Evolutionary conservation across 2,113 vertebrate species (phyloP).

Genomic region (Poeciliopsis turrubarensis): DNA sequence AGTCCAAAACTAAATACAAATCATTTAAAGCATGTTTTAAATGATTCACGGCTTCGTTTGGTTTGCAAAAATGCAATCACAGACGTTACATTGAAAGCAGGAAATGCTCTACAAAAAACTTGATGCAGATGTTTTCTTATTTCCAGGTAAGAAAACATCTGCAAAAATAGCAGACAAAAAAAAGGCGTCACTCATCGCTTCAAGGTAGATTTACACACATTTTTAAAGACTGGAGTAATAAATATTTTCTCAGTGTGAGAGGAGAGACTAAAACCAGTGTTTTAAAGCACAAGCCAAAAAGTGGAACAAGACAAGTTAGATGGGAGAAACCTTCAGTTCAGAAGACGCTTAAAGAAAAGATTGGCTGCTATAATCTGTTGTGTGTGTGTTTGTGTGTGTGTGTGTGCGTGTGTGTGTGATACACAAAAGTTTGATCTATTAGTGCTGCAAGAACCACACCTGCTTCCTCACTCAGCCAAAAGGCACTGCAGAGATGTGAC

Average conservation of each 20-base stretch:
- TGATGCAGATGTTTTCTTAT: no score
- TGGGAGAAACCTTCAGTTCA: neutral
- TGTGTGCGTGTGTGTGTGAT: neutral
- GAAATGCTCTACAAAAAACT: neutral
- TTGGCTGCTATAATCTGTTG: neutral
- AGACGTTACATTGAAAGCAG: no score
- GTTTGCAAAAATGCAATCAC: neutral
- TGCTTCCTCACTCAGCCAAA: neutral
- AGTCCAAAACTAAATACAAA: neutral
- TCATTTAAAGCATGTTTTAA: neutral
- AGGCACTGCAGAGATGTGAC: neutral
- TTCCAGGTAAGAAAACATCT: no score
- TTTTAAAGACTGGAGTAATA: neutral
- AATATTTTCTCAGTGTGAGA: neutral
- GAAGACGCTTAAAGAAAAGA: neutral
- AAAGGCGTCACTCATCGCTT: neutral
- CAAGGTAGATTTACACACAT: neutral
- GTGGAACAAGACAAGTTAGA: no score
- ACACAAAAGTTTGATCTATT: neutral
- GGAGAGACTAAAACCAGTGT: neutral
- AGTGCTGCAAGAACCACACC: neutral
- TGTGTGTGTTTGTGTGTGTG: no score
- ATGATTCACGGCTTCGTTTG: neutral
- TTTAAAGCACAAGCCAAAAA: neutral
- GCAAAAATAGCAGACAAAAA: neutral